Conservation (phyloP, 2,888 invertebrate species). For the Galerucella calmariensis region DNA sequence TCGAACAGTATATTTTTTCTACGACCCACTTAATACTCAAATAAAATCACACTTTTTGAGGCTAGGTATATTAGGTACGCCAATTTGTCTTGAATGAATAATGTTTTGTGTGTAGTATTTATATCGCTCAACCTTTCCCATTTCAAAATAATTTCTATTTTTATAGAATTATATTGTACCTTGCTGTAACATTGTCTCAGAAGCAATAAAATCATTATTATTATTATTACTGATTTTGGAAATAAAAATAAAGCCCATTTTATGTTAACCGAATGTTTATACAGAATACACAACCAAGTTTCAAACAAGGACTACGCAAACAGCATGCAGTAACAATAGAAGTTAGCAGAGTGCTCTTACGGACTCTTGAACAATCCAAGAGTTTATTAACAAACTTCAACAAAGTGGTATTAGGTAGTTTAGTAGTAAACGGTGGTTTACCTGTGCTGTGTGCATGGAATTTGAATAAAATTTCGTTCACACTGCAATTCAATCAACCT, state of each 20-base stretch:
- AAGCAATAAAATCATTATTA: too few relatives aligned
- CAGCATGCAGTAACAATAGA: constrained; percentile 4
- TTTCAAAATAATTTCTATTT: too few relatives aligned
- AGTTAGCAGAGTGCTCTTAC: neutral
- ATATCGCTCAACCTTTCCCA: too few relatives aligned
- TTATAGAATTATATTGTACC: too few relatives aligned
- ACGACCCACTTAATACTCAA: too few relatives aligned
- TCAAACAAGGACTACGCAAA: constrained; percentile 1
- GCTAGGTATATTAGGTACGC: too few relatives aligned
- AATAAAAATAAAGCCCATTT: neutral
- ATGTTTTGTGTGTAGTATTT: too few relatives aligned
- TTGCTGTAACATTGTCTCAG: too few relatives aligned
- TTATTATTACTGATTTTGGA: too few relatives aligned
- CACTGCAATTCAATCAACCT: neutral
- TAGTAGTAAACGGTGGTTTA: neutral
- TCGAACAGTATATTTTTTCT: too few relatives aligned
- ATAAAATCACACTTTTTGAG: too few relatives aligned
- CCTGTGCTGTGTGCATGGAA: neutral
- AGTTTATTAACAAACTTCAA: constrained; percentile 16
- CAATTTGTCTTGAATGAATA: too few relatives aligned
- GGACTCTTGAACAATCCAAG: neutral
- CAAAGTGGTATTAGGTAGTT: constrained; percentile 4
- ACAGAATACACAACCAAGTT: neutral
- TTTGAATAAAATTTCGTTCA: neutral
- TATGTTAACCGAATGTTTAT: neutral